A percentile compares a stretch with the other conserved stretches of the same genome.
These are phyloP conservation scores for Aphyosemion australe DNA, from an alignment of 2,113 vertebrate genomes.

Conservation along the genomic window DNA sequence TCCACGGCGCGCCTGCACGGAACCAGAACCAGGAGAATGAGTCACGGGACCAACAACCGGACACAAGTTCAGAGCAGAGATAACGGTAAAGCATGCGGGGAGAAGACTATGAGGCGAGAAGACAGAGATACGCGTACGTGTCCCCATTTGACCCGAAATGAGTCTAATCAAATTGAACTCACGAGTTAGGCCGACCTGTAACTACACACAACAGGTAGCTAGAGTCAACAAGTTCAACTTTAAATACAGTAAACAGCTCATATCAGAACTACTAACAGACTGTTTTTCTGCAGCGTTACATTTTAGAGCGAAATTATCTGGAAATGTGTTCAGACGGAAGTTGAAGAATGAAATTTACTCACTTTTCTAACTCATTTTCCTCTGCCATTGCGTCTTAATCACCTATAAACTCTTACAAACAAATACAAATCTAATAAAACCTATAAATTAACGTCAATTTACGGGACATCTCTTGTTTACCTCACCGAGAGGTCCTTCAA, in stretches of 20 bases:
- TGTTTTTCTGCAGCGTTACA: background rate
- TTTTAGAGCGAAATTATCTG: background rate
- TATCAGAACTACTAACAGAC: background rate
- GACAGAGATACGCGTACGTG: constrained; percentile 24
- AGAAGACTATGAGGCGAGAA: constrained; percentile 34
- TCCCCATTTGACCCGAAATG: constrained; percentile 56
- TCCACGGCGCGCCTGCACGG: constrained; percentile 88
- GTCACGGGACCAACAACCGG: background rate
- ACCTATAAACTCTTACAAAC: background rate
- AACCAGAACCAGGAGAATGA: constrained; percentile 8
- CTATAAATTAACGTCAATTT: constrained; percentile 4
- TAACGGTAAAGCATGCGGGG: constrained; percentile 6
- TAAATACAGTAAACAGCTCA: background rate
- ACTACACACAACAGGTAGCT: constrained; percentile 2
- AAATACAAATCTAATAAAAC: constrained; percentile 4
- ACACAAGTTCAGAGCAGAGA: background rate
- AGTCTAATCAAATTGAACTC: constrained; percentile 36
- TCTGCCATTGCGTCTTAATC: constrained; percentile 58
- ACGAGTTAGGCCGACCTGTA: constrained; percentile 28
- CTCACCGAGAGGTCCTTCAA: constrained; percentile 40
- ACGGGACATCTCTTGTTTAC: constrained; percentile 52
- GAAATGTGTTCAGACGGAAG: background rate
- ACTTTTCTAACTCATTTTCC: constrained; percentile 76
- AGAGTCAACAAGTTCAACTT: background rate
- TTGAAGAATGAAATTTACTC: background rate